Conservation (phyloP, 2,113 vertebrate genomes). For the Loxodonta africana region DNA sequence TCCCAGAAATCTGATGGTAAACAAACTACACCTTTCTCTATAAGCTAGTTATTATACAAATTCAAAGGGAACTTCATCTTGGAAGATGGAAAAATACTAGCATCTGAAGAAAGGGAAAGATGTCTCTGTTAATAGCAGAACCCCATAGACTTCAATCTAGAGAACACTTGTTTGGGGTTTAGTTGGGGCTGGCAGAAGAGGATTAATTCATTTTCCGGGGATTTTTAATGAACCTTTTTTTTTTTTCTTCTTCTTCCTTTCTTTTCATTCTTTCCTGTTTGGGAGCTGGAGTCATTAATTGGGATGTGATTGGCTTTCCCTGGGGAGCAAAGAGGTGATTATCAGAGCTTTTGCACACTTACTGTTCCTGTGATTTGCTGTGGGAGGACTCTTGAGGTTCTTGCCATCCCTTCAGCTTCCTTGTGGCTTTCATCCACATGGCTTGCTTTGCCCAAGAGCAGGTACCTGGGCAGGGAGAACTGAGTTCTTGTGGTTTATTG, state of each 20-base stretch:
- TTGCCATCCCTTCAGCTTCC: neutral
- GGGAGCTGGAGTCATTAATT: slow-evolving; percentile 61
- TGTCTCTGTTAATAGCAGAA: neutral
- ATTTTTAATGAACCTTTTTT: slow-evolving; percentile 61
- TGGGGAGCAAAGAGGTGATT: slow-evolving; percentile 11
- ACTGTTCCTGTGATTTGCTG: neutral
- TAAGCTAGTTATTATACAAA: slow-evolving; percentile 31
- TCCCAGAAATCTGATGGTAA: neutral
- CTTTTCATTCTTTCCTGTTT: slow-evolving; percentile 61
- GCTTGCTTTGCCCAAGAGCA: neutral
- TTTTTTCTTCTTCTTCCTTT: neutral
- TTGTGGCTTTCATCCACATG: neutral
- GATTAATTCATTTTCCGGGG: slow-evolving; percentile 50
- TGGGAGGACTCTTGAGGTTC: neutral
- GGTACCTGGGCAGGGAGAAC: neutral
- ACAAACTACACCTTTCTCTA: neutral
- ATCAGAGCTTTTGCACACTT: neutral
- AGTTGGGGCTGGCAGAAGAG: neutral
- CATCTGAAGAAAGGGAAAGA: neutral
- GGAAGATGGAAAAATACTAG: slow-evolving; percentile 54
- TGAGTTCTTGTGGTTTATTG: neutral
- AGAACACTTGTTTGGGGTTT: neutral
- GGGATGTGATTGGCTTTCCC: slow-evolving; percentile 29
- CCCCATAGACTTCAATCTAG: rapidly evolving
- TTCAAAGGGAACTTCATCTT: slow-evolving; percentile 37